Base-by-base conservation (phyloP, 2,797 vertebrate species). In the Eospalax fontanierii region DNA sequence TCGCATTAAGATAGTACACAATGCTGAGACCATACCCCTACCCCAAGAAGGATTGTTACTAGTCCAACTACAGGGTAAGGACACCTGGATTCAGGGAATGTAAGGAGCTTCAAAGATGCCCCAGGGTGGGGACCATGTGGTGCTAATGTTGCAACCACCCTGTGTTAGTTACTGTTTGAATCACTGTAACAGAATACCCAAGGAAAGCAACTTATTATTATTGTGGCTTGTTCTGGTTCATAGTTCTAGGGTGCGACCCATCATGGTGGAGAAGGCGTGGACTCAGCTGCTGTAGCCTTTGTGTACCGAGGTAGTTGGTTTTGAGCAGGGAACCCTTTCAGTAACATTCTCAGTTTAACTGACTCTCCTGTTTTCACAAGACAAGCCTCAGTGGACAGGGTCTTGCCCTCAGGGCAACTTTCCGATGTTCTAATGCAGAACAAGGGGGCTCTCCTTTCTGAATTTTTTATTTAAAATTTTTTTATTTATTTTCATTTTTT, bases 71-170 rank as follows among this genome's bases (percentile, higher is more conserved):
- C 26, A 7, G 10, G 85, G 18, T 1, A 5, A 84, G 65, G 65
- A 84, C 6, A 2, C n/a, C 22, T 1, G 61, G 24, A 61, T 28
- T 71, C 81, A 66, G 0, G 7, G 57, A n/a, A 30, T 28, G 2
- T 6, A 19, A 68, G 38, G 38, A 46, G 33, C 10, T 1, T 21
- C 46, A 38, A 28, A 6, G 87, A 50, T 46, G 38, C 3, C 26
- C 24, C 16, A 4, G 6, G 15, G 6, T 4, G 0, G 59, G 28
- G 30, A 1, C 21, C 57, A n/a, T n/a, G 22, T 8, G 0, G 10
- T 9, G 28, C n/a, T 1, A 43, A 61, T 2, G 3, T 10, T 9
- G 46, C 21, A 9, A 11, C 8, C 21, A 3, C 57, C 15, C 15
- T 38, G 30, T 65, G 18, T 35, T 19, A 57, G 33, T 15, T 54